These are phyloP conservation scores for Athene noctua DNA, from an alignment of 2,113 vertebrate genomes.

Conservation along the genomic window DNA sequence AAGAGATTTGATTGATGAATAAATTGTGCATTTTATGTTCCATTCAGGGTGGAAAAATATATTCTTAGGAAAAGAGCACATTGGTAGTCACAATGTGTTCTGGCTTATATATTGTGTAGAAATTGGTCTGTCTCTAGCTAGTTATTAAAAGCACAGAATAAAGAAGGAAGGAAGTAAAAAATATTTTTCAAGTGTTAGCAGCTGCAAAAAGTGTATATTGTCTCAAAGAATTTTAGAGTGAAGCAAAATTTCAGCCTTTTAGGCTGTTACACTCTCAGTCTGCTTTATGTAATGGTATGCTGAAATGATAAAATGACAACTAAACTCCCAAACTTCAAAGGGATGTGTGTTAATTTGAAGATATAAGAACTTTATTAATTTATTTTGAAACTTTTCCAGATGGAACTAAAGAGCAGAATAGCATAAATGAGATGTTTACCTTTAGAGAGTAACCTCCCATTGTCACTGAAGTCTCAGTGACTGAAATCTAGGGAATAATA, in stretches of 20 bases:
- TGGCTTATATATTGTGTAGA: neutral
- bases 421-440: neutral
- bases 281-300: neutral
- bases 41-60: neutral
- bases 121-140: conserved; percentile 25
- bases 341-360: neutral
- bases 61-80: neutral
- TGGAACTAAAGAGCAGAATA: neutral
- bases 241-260: conserved; percentile 27
- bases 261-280: neutral
- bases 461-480: neutral
- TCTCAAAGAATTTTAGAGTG: neutral
- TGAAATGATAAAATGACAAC: neutral
- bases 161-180: neutral
- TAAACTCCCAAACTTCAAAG: neutral
- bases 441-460: neutral
- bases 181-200: conserved; percentile 38
- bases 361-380: neutral
- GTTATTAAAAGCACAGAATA: conserved; percentile 5
- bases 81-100: neutral
- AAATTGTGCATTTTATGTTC: neutral
- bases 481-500: neutral
- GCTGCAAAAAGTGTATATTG: conserved; percentile 20
- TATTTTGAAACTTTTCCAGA: neutral
- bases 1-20: neutral